Percentiles rank a stretch among this genome's conserved stretches.
These are phyloP conservation scores for Calidris pugnax DNA, from an alignment of 2,113 vertebrate genomes.

Conservation along the genomic window DNA sequence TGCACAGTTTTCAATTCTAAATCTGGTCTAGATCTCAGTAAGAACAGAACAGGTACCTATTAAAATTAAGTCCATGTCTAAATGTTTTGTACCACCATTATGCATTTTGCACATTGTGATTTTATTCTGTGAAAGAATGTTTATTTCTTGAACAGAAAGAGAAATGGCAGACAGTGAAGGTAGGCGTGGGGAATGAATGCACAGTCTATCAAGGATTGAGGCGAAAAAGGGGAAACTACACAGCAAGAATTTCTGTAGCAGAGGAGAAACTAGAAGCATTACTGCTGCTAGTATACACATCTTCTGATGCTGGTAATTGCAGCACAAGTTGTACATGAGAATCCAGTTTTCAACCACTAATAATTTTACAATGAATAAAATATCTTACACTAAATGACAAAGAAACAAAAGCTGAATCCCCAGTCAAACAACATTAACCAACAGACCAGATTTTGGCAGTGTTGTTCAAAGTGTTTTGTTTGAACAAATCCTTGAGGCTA, in stretches of 20 bases:
- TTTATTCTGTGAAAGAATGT: background rate
- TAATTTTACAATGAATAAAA: background rate
- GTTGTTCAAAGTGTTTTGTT: background rate
- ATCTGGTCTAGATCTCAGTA: background rate
- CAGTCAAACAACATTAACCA: background rate
- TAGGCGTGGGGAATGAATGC: rapidly evolving
- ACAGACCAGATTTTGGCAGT: background rate
- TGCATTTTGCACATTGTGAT: background rate
- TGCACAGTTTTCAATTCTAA: background rate
- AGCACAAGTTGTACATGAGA: background rate
- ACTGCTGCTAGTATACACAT: background rate
- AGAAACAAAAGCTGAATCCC: background rate
- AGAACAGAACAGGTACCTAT: background rate
- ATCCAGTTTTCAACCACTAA: background rate
- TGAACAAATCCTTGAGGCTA: background rate
- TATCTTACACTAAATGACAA: background rate
- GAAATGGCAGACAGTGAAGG: background rate
- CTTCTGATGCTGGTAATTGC: background rate
- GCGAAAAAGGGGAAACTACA: background rate
- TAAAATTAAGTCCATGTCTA: background rate
- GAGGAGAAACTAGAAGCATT: background rate
- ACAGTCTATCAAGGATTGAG: background rate
- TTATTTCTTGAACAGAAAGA: background rate
- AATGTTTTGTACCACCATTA: background rate
- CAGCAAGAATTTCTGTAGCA: background rate